Percentiles rank a stretch among this genome's conserved stretches.
phyloP scores from a whole-genome alignment of 2,888 invertebrate genomes.

The Hoplodrina ambigua region DNA sequence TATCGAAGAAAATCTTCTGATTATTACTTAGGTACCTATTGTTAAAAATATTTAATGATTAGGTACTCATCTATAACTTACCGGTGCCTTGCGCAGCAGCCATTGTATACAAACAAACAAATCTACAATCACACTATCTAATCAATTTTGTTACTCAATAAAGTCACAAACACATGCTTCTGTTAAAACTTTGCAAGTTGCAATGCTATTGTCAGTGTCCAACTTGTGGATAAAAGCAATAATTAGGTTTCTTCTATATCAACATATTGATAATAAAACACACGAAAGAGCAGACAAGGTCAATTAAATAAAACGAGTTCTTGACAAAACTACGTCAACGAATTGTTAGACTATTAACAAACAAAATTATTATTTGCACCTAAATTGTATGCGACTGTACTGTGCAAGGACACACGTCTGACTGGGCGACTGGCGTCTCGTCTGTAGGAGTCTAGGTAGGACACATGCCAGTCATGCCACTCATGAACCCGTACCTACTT shows the following conservation, averaged over 20 bases:
- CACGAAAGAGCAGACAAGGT: background rate
- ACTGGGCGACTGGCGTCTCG: constrained; percentile 12
- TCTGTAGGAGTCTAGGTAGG: background rate
- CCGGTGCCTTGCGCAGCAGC: constrained; percentile 24
- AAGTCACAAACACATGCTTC: constrained; percentile 5
- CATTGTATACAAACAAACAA: constrained; percentile 29
- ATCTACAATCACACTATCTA: constrained; percentile 9
- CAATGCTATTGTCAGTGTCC: constrained; percentile 9
- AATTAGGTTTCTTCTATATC: too few relatives aligned
- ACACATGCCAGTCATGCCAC: too few relatives aligned
- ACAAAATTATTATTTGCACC: background rate
- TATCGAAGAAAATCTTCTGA: background rate
- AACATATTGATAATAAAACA: background rate
- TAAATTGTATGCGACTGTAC: constrained; percentile 12
- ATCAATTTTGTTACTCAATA: background rate
- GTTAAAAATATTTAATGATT: too few relatives aligned
- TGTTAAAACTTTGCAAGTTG: constrained; percentile 7
- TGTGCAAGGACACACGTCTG: constrained; percentile 12
- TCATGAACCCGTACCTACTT: background rate
- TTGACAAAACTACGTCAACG: background rate
- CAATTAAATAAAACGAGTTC: background rate
- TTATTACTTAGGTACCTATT: too few relatives aligned
- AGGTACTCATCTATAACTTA: constrained; percentile 17
- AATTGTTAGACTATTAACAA: background rate
- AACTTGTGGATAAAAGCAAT: background rate